Base-by-base conservation (phyloP, 2,113 vertebrate species). In the Amphiprion ocellaris region DNA sequence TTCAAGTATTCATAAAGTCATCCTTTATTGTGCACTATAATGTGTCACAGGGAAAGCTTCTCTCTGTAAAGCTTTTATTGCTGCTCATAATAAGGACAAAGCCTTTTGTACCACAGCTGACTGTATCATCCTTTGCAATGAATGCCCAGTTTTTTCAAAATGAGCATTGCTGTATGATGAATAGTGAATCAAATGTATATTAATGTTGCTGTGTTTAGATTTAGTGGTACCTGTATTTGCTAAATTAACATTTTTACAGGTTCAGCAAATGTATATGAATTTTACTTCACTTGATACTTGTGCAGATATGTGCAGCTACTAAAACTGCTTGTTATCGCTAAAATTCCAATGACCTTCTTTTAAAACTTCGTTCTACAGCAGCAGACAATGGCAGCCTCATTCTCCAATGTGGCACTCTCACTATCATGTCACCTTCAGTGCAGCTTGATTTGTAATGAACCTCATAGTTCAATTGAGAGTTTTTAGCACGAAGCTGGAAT, bases 401-500 rank as follows among this genome's bases (percentile, higher is more conserved):
- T 14, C 10, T 28, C 56, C 30, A 59, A 53, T 30, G 37, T 67
- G 37, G 41, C 7, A 14, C 30, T 30, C 4, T 46, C n/a, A 16
- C 16, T 26, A 16, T 69, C 1, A 50, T 54, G 37, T 47, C 68
- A 49, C 62, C 10, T 6, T 74, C 46, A 55, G 14, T 17, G 12
- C 58, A 23, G 30, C 39, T 72, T 30, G 33, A 66, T 66, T 71
- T 41, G 10, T 55, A 58, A 44, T 53, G 17, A 15, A 4, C 39
- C 23, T 41, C 44, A 39, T 24, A 59, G 46, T 60, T 55, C 26
- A 52, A 63, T 44, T 16, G 41, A 60, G 4, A 74, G 16, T 74
- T 83, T 41, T 47, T 8, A 50, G 28, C 11, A 52, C 28, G 8
- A 33, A 52, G 66, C 26, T 62, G 30, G 19, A 56, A 37, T 64